phyloP scores from a whole-genome alignment of 1,140 invertebrate species.

The Tetraneura akinire region DNA sequence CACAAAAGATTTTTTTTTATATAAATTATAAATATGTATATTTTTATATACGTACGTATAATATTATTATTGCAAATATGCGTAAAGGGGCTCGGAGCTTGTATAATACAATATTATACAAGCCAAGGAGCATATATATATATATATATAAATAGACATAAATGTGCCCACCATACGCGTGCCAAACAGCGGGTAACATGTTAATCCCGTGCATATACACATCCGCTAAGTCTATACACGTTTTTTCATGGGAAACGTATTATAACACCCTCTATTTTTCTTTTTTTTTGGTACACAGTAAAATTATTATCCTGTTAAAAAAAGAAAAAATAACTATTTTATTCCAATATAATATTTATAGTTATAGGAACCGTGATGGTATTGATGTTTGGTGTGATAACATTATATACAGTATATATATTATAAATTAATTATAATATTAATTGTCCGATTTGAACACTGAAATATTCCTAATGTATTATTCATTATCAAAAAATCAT shows the following conservation, averaged over 20 bases:
- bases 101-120: neutral
- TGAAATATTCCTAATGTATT: no score
- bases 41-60: neutral
- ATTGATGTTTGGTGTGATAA: neutral
- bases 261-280: slow-evolving; percentile 24
- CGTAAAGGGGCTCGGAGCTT: slow-evolving; percentile 12
- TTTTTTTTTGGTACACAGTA: slow-evolving; percentile 1
- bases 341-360: slow-evolving; percentile 23
- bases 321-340: neutral
- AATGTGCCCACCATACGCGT: slow-evolving; percentile 45
- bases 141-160: no score
- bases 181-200: slow-evolving; percentile 51
- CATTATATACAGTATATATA: neutral
- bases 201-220: slow-evolving; percentile 34
- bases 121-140: neutral
- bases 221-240: slow-evolving; percentile 26
- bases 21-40: neutral
- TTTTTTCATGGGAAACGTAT: slow-evolving; percentile 39
- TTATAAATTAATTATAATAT: neutral
- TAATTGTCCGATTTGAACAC: neutral
- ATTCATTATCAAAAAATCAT: no score
- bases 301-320: slow-evolving; percentile 45
- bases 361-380: neutral
- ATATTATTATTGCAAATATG: slow-evolving; percentile 29
- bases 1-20: slow-evolving; percentile 30